These are phyloP conservation scores for Stercorarius parasiticus DNA, from an alignment of 2,113 vertebrate genomes.

Conservation along the genomic window DNA sequence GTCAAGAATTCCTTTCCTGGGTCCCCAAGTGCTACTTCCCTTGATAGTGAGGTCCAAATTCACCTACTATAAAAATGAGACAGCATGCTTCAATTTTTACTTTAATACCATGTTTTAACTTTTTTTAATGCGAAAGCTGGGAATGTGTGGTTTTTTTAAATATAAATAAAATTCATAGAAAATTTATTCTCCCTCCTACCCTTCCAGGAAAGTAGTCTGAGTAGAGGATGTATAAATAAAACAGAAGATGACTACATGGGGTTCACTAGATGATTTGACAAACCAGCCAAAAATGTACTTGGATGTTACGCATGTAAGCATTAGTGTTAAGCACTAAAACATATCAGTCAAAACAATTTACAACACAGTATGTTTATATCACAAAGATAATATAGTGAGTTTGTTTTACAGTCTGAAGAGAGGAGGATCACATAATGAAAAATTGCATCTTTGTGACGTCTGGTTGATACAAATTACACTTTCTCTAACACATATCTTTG, in stretches of 20 bases:
- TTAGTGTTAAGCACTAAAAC: not conserved
- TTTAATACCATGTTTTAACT: not conserved
- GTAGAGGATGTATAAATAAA: not conserved
- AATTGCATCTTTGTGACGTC: not conserved
- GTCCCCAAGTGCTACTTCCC: not conserved
- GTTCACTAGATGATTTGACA: not conserved
- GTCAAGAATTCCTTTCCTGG: not conserved
- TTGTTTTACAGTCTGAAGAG: not conserved
- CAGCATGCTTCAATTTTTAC: not conserved
- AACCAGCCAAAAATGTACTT: not conserved
- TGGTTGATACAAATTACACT: not conserved
- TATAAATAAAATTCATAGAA: not conserved
- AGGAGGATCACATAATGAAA: not conserved
- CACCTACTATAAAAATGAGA: not conserved
- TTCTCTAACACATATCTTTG: not conserved
- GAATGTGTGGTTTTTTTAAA: not conserved
- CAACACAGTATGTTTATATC: not conserved
- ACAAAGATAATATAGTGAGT: not conserved
- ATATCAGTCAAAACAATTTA: not conserved
- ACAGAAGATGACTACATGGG: not conserved
- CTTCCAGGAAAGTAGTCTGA: not conserved
- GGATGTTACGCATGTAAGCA: rapidly evolving
- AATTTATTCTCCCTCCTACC: not conserved
- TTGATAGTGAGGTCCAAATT: not conserved
- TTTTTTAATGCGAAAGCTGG: not conserved